These are phyloP conservation scores for Pimephales promelas DNA, from an alignment of 2,113 vertebrate genomes.

Conservation along the genomic window DNA sequence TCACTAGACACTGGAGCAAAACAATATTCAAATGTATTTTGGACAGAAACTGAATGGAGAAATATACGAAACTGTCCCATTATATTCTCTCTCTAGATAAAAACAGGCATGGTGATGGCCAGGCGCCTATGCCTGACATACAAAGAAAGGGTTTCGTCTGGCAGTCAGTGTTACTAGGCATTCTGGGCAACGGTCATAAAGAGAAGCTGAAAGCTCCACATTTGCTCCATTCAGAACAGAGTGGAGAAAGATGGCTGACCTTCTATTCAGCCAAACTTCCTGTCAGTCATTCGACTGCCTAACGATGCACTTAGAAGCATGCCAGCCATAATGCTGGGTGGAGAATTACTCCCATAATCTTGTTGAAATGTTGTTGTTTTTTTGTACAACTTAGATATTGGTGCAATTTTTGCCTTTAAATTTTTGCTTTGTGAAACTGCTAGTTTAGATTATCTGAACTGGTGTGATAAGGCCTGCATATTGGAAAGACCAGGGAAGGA, in stretches of 20 bases:
- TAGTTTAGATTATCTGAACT: neutral
- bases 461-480: constrained; percentile 24
- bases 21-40: neutral
- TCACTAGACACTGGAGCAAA: neutral
- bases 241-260: constrained; percentile 63
- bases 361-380: neutral
- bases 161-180: constrained; percentile 55
- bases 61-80: neutral
- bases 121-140: constrained; percentile 37
- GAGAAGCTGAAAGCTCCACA: constrained; percentile 30
- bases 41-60: neutral
- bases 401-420: neutral
- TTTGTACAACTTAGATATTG: neutral
- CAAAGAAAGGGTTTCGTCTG: constrained; percentile 69
- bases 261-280: constrained; percentile 56
- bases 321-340: neutral
- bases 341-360: neutral
- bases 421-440: neutral
- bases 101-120: constrained; percentile 34
- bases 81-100: constrained; percentile 19
- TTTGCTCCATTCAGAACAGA: constrained; percentile 40
- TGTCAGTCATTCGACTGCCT: constrained; percentile 42
- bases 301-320: neutral
- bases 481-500: constrained; percentile 38
- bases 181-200: constrained; percentile 42